Base-by-base conservation (phyloP, 2,113 vertebrate species). In the Perognathus longimembris region DNA sequence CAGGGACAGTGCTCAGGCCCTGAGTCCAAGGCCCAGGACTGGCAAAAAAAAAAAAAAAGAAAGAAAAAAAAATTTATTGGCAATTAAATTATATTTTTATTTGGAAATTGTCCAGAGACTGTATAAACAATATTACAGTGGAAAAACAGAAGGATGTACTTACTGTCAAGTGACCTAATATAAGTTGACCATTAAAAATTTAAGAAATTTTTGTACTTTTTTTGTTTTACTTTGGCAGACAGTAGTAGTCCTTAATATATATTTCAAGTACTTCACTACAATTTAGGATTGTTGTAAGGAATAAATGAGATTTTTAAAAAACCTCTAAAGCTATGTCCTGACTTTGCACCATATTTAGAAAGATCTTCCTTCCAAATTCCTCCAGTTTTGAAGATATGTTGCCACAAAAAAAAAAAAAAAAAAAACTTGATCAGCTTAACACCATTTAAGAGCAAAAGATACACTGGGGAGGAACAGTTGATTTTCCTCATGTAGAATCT, bases 1-100 rank as follows among this genome's bases (percentile, higher is more conserved):
- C n/a, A n/a, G n/a, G n/a, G n/a, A n/a, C n/a, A n/a, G n/a, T n/a
- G n/a, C n/a, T n/a, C n/a, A n/a, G n/a, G n/a, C n/a, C n/a, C n/a
- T n/a, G n/a, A n/a, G n/a, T n/a, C n/a, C n/a, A n/a, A n/a, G n/a
- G n/a, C n/a, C n/a, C n/a, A n/a, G n/a, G n/a, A n/a, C n/a, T n/a
- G n/a, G n/a, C n/a, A n/a, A n/a, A n/a, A n/a, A n/a, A n/a, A n/a
- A n/a, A n/a, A n/a, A n/a, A n/a, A n/a, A n/a, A n/a, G n/a, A n/a
- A n/a, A n/a, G n/a, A n/a, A n/a, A 83, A 94, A 71, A 75, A 79
- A 70, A 34, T 77, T 73, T 76, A 24, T 92, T 57, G 28, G 74
- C 22, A 17, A 86, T 10, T 80, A 32, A 15, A 15, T 89, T 82
- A 32, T 67, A 1, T 86, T 84, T 91, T 84, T 63, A 38, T 50